A percentile compares a stretch with the other conserved stretches of the same genome.
phyloP scores from a whole-genome alignment of 2,113 vertebrate species.

The Elanus axillaris region DNA sequence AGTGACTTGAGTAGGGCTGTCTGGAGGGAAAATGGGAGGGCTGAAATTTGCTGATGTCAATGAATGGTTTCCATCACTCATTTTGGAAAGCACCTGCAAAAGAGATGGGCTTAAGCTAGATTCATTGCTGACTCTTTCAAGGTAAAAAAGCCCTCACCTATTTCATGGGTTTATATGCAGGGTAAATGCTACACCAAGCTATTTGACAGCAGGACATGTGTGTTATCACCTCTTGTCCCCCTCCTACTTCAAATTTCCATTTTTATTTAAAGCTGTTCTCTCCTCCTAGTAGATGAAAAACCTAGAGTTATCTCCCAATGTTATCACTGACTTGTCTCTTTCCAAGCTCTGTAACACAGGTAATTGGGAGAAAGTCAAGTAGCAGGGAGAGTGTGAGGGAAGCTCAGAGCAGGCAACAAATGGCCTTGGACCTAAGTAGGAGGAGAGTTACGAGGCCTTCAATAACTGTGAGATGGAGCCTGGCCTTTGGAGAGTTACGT shows the following conservation, averaged over 20 bases:
- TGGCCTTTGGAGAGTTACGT: background rate
- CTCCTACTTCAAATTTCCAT: background rate
- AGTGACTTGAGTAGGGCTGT: background rate
- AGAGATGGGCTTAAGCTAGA: background rate
- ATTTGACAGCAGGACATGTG: background rate
- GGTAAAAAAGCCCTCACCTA: background rate
- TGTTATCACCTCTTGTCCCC: background rate
- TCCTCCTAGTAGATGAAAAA: background rate
- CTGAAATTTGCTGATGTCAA: background rate
- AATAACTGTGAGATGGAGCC: background rate
- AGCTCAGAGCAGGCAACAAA: background rate
- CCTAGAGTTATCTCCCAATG: background rate
- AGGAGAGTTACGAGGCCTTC: background rate
- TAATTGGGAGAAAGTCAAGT: background rate
- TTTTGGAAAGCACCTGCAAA: background rate
- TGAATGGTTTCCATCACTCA: background rate
- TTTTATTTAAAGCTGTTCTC: constrained; percentile 42
- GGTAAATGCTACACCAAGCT: background rate
- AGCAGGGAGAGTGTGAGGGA: background rate
- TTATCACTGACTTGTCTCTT: background rate
- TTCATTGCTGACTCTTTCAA: background rate
- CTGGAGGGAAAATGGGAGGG: background rate
- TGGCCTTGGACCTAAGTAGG: rapidly evolving
- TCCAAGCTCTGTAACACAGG: background rate
- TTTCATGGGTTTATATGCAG: background rate